Evolutionary conservation across 2,888 invertebrate genomes (phyloP), one percentile per base, ranked within the genome.

Genomic region (Pterostichus madidus): DNA sequence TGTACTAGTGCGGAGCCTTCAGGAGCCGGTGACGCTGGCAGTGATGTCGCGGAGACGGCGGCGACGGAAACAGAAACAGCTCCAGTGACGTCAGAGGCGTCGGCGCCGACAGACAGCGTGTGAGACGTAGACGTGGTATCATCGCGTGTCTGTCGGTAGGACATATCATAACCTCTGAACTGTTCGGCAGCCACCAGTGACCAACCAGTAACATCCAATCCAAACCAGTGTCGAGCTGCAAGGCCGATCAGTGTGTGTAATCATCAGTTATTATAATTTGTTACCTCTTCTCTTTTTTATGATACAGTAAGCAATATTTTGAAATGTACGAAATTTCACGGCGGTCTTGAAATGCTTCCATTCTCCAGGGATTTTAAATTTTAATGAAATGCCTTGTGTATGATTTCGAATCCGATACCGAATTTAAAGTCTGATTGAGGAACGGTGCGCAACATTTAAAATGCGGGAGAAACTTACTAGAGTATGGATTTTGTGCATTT

Each of bases 271-370:
- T 75, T 75, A 75, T 75, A 49, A 75, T 52, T 52, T 75, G 31
- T 49, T 32, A 77, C 77, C 56, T 56, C 77, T 56, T 56, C 53
- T 56, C 53, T 39, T 56, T 53, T 77, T 53, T 77, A 77, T 77
- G 13, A 56, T 52, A 81, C 73, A 75, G 81, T 81, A 81, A 81
- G 81, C 81, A 81, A 81, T 81, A 81, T 81, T 75, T 81, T 75
- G 61, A 75, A 39, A 61, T 75, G 59, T 64, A 80, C 53, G 46
- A 53, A 68, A 81, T 35, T 52, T 75, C 56, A 46, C 73, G 61
- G 75, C 81, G 73, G 81, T 46, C 35, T 56, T 53, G 71, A 80
- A 24, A 81, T 81, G 81, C 81, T 81, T 81, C 81, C 81, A 81
- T 59, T 75, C 44, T 75, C 75, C 81, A 81, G 75, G 79, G 79